Conservation (phyloP, 92 coral and sea anemone genomes). For the Zoanthus solanderi region DNA sequence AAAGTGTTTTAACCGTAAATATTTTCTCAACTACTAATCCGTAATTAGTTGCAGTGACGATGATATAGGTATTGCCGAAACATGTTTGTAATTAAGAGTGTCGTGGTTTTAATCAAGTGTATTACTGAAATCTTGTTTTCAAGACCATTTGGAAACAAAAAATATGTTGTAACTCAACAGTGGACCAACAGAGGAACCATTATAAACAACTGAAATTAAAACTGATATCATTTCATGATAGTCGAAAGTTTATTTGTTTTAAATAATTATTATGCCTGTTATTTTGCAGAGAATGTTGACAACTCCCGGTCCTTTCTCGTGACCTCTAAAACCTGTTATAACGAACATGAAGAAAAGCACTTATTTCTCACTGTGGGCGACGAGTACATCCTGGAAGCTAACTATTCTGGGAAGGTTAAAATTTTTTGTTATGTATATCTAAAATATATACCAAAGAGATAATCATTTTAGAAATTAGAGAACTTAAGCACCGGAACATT, state of each 20-base stretch:
- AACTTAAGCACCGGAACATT: too few relatives aligned
- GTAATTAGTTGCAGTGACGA: too few relatives aligned
- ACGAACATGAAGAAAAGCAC: constrained; percentile 12
- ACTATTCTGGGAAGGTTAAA: constrained; percentile 22
- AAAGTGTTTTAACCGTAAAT: too few relatives aligned
- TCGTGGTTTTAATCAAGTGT: too few relatives aligned
- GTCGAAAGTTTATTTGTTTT: neutral
- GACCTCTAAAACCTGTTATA: neutral
- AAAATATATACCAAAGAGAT: too few relatives aligned
- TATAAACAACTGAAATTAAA: neutral
- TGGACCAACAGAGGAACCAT: neutral
- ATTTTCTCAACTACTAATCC: too few relatives aligned
- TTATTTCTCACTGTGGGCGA: constrained; percentile 25
- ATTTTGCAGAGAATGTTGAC: constrained; percentile 31
- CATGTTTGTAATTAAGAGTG: too few relatives aligned
- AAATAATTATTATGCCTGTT: neutral
- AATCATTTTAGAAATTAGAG: too few relatives aligned
- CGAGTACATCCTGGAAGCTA: constrained; percentile 17
- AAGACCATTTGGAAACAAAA: too few relatives aligned
- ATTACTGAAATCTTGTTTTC: too few relatives aligned
- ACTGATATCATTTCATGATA: neutral
- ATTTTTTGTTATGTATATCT: neutral
- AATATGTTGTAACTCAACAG: too few relatives aligned
- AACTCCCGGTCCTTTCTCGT: constrained; percentile 8
- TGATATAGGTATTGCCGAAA: too few relatives aligned